Conservation (phyloP, 2,797 vertebrate genomes). For the Spinibarbus caldwelli region DNA sequence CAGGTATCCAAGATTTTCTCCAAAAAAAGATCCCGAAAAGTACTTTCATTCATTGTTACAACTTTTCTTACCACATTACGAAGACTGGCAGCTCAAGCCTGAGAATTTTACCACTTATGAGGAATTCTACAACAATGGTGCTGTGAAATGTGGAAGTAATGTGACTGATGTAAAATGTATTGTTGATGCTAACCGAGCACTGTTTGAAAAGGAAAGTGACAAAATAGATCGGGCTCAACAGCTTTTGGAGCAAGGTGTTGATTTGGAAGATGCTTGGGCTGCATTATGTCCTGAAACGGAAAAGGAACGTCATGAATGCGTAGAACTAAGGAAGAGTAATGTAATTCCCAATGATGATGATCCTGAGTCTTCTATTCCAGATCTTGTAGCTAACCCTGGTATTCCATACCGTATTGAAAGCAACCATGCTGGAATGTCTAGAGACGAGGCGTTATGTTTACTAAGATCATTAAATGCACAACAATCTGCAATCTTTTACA, state of each 20-base stretch:
- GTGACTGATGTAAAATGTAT: not conserved
- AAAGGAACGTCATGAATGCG: not conserved
- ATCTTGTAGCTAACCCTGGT: not conserved
- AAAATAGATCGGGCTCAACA: not conserved
- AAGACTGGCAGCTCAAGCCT: not conserved
- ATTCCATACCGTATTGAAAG: not conserved
- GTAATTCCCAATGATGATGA: not conserved
- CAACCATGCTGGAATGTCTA: not conserved
- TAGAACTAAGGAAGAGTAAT: not conserved
- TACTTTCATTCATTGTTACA: not conserved
- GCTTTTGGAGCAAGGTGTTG: not conserved
- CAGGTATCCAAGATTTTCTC: too few relatives aligned
- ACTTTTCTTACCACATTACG: not conserved
- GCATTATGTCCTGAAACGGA: not conserved
- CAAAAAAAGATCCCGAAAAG: too few relatives aligned
- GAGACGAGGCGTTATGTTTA: not conserved
- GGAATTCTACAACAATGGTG: not conserved
- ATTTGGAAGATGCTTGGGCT: not conserved
- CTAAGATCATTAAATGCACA: not conserved
- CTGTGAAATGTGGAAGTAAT: slow-evolving; percentile 5
- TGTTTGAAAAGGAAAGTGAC: not conserved
- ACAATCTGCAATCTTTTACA: not conserved
- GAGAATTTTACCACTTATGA: not conserved
- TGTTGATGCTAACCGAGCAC: not conserved
- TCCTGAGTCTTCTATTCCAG: not conserved